phyloP scores from a whole-genome alignment of 2,797 vertebrate species.

The Oophaga sylvatica region DNA sequence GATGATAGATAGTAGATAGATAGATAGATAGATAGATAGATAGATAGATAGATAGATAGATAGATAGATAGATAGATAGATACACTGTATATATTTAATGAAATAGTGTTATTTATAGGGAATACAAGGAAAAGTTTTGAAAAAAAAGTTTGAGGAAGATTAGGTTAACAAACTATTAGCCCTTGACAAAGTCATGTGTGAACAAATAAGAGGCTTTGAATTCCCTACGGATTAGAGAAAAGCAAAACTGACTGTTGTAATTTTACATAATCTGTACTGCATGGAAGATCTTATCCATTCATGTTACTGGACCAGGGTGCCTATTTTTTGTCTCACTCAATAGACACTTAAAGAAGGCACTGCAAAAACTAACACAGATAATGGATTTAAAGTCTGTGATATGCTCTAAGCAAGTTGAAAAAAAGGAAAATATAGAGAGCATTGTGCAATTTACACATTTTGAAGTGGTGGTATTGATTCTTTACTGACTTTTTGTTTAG shows the following conservation, averaged over 20 bases:
- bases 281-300: slow-evolving; percentile 37
- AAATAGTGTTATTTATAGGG: not conserved
- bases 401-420: slow-evolving; percentile 1
- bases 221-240: slow-evolving; percentile 38
- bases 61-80: not conserved
- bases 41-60: no score
- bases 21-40: no score
- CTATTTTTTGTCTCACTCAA: slow-evolving; percentile 54
- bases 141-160: slow-evolving; percentile 2
- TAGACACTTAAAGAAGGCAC: slow-evolving; percentile 12
- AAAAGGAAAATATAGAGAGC: not conserved
- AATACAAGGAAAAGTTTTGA: slow-evolving; percentile 43
- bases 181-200: slow-evolving; percentile 55
- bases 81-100: not conserved
- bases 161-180: slow-evolving; percentile 50
- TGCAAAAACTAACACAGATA: slow-evolving; percentile 59
- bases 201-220: slow-evolving; percentile 42
- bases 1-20: no score
- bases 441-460: slow-evolving; percentile 62
- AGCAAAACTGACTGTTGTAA: slow-evolving; percentile 35
- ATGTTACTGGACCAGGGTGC: slow-evolving; percentile 39
- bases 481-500: slow-evolving; percentile 50
- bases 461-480: slow-evolving; percentile 55
- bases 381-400: slow-evolving; percentile 40
- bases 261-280: slow-evolving; percentile 50